A percentile compares a stretch with the other conserved stretches of the same genome.
Evolutionary conservation across 1,140 invertebrate genomes (phyloP).

Genomic region (Bombus pascuorum): DNA sequence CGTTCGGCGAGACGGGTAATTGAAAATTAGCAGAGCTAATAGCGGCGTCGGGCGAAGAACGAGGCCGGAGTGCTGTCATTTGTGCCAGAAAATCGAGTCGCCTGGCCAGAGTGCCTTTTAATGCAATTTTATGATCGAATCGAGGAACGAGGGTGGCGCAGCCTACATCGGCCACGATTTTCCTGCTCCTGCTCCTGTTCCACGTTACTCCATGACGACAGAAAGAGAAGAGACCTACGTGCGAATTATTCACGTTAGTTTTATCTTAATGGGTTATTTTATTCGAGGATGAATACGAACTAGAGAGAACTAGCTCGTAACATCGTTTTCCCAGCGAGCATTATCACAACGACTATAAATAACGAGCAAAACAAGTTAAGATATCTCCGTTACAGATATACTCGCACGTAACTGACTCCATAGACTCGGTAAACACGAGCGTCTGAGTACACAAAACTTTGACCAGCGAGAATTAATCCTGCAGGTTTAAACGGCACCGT

Average conservation of each 20-base stretch:
- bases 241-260: neutral
- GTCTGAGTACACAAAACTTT: constrained; percentile 26
- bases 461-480: constrained; percentile 17
- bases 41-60: constrained; percentile 73
- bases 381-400: neutral
- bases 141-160: constrained; percentile 54
- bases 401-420: neutral
- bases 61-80: constrained; percentile 70
- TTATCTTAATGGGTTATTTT: neutral
- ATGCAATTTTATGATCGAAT: constrained; percentile 75
- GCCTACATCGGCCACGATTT: constrained; percentile 71
- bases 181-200: constrained; percentile 48
- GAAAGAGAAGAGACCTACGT: too few relatives aligned
- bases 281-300: neutral
- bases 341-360: constrained; percentile 1
- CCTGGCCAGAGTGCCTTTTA: constrained; percentile 76
- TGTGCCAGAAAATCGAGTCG: constrained; percentile 76
- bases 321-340: neutral
- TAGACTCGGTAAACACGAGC: neutral
- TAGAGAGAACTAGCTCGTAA: neutral
- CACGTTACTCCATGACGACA: too few relatives aligned
- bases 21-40: constrained; percentile 79
- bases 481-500: neutral
- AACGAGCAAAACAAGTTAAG: constrained; percentile 5
- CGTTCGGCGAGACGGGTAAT: constrained; percentile 74